Base-by-base conservation (phyloP, 2,113 vertebrate species). In the Aegithalos caudatus region DNA sequence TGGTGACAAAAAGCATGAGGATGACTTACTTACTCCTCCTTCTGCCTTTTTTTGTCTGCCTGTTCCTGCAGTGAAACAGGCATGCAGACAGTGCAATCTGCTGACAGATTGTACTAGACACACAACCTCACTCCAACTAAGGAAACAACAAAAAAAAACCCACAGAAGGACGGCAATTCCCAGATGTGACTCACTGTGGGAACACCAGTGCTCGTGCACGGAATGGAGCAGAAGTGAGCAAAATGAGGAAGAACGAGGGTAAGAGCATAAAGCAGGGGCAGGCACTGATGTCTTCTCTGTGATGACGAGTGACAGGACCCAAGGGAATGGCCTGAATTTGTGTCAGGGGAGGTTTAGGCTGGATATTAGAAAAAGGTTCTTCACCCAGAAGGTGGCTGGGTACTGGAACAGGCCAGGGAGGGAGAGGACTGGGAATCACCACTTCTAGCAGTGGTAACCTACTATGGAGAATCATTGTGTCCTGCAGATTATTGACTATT, bases 241-340 rank as follows among this genome's bases (percentile, higher is more conserved):
- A 74, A 56, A 3, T 0, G 0, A 0, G 1, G 23, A 69, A 83
- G 11, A 62, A 28, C 0, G 1, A 44, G 21, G 35, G 13, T 21
- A 29, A 86, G 27, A 67, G 21, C 27, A 33, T 1, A 10, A 61
- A 35, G 37, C 21, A 42, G 21, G 31, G 25, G 9, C 44, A 50
- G 21, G 3, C 61, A 58, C 11, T 35, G 44, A 50, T 58, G 2
- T 21, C 44, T 48, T 20, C 20, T 57, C 24, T 67, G 17, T 12
- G 17, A 9, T 58, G 31, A 50, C 44, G 31, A 35, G 35, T 11
- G 44, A 42, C 44, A 86, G 9, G 21, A 37, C 22, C 16, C 21
- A 37, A 58, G 21, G 9, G 7, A 86, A 22, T 8, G 9, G 27
- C 44, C 44, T 58, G 37, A 37, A 67, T 13, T 7, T 76, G 24